Percentiles rank a stretch among this genome's conserved stretches.
phyloP scores from a whole-genome alignment of 92 coral and sea anemone genomes.

The Zoanthus gigantus region DNA sequence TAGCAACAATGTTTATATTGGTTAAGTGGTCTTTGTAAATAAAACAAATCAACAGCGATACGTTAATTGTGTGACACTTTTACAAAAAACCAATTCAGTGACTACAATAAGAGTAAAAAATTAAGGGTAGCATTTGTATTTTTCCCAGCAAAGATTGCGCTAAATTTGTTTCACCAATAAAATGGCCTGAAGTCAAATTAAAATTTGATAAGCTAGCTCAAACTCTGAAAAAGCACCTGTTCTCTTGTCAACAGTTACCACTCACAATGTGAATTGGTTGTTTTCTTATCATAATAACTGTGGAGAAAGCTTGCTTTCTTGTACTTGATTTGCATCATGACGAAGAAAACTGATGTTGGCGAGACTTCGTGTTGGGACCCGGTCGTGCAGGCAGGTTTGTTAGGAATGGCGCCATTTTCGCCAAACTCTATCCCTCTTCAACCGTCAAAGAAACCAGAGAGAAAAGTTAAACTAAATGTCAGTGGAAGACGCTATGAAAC shows the following conservation, averaged over 20 bases:
- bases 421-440: conserved; percentile 60
- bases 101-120: not conserved
- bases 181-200: conserved; percentile 40
- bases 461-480: conserved; percentile 82
- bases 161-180: conserved; percentile 37
- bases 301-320: not conserved
- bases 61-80: too few species aligned
- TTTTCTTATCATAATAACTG: conserved; percentile 15
- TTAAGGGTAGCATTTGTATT: not conserved
- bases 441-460: conserved; percentile 73
- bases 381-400: conserved; percentile 72
- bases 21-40: too few species aligned
- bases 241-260: not conserved
- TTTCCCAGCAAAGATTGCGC: not conserved
- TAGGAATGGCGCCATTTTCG: conserved; percentile 87
- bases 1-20: too few species aligned
- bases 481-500: conserved; percentile 95
- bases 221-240: conserved; percentile 26
- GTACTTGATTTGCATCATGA: not conserved
- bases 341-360: not conserved
- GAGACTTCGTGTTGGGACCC: conserved; percentile 71
- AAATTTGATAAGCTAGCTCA: conserved; percentile 27
- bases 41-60: too few species aligned
- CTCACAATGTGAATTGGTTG: conserved; percentile 16
- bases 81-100: too few species aligned